Percentiles rank a stretch among this genome's conserved stretches.
Evolutionary conservation across 2,888 invertebrate genomes (phyloP).

Genomic region (Eupithecia centaureata): DNA sequence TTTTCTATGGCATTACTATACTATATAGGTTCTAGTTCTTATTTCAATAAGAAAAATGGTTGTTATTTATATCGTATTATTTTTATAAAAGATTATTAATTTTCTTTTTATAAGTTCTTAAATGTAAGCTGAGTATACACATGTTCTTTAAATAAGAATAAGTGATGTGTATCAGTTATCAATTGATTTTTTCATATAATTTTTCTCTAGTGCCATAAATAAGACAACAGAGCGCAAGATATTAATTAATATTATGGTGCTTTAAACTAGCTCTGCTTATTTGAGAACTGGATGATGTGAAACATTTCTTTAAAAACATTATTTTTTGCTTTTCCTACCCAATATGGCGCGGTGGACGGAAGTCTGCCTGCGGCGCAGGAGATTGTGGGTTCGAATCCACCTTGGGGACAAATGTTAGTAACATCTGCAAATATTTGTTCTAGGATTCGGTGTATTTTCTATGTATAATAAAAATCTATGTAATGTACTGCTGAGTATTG

Average conservation of each 20-base stretch:
- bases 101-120: slow-evolving; percentile 29
- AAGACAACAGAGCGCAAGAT: slow-evolving; percentile 31
- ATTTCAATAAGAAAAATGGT: slow-evolving; percentile 1
- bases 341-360: too few relatives aligned
- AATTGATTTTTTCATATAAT: not conserved
- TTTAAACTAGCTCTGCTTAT: not conserved
- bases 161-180: slow-evolving; percentile 23
- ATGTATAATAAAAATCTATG: too few relatives aligned
- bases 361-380: too few relatives aligned
- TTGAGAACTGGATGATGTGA: not conserved
- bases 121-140: slow-evolving; percentile 29
- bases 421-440: too few relatives aligned
- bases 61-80: slow-evolving; percentile 2
- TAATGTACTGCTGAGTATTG: too few relatives aligned
- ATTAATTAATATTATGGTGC: slow-evolving; percentile 7
- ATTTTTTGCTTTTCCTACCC: not conserved
- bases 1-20: slow-evolving; percentile 28
- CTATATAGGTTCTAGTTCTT: slow-evolving; percentile 3
- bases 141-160: slow-evolving; percentile 34
- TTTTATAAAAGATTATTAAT: slow-evolving; percentile 27
- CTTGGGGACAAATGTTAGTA: too few relatives aligned
- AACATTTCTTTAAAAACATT: not conserved
- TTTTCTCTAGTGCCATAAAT: slow-evolving; percentile 26
- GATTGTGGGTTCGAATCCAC: too few relatives aligned
- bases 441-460: too few relatives aligned